phyloP scores from a whole-genome alignment of 2,797 vertebrate species.

The Mustela erminea region DNA sequence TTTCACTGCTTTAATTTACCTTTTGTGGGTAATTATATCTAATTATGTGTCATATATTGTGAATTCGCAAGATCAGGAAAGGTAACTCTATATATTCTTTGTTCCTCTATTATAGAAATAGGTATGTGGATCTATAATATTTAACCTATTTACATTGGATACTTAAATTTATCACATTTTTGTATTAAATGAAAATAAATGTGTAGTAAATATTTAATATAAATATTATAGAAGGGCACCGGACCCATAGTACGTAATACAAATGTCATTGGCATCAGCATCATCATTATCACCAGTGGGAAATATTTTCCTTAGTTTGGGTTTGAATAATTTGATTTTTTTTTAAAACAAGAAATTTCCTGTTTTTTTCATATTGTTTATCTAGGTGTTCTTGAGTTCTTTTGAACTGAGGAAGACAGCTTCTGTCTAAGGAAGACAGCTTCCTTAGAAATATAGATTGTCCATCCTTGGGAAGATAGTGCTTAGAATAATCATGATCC shows the following conservation, averaged over 20 bases:
- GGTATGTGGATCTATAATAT: background rate
- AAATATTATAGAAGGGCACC: background rate
- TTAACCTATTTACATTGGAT: background rate
- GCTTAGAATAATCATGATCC: background rate
- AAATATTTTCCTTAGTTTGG: background rate
- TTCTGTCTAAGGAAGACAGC: too few species aligned
- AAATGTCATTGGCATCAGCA: background rate
- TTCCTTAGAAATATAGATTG: background rate
- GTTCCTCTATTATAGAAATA: background rate
- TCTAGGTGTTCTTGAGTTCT: background rate
- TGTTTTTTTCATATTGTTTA: background rate
- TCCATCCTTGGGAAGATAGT: background rate
- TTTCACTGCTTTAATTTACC: slow-evolving; percentile 51
- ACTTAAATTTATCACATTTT: background rate
- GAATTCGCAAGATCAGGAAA: background rate
- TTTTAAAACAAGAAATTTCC: background rate
- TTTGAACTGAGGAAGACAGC: too few species aligned
- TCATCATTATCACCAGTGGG: background rate
- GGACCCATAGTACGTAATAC: background rate
- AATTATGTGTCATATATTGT: slow-evolving; percentile 40
- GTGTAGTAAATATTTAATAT: background rate
- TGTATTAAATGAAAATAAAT: background rate
- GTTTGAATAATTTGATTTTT: slow-evolving; percentile 1
- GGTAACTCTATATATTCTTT: background rate
- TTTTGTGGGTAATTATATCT: slow-evolving; percentile 49